Conservation (phyloP, 2,888 invertebrate species). For the Drosophila gaucha region DNA sequence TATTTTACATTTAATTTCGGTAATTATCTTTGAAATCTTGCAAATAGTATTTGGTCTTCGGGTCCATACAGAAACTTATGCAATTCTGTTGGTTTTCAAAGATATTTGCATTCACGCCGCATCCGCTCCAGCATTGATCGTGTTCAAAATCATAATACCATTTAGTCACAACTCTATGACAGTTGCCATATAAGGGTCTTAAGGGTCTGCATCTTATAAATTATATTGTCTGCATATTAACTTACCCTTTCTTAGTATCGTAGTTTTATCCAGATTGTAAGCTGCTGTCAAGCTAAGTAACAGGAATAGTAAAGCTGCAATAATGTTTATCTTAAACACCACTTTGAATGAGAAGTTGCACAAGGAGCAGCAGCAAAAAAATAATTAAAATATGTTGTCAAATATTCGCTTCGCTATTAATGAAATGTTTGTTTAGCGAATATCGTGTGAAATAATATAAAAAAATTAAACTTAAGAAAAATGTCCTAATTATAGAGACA, state of each 20-base stretch:
- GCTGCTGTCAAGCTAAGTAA: neutral
- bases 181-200: constrained; percentile 4
- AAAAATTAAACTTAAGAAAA: too few relatives aligned
- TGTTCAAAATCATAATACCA: constrained; percentile 19
- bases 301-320: neutral
- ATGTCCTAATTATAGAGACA: too few relatives aligned
- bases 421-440: too few relatives aligned
- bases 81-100: constrained; percentile 7
- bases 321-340: neutral
- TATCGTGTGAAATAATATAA: too few relatives aligned
- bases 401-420: neutral
- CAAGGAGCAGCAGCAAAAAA: too few relatives aligned
- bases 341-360: neutral
- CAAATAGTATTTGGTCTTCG: constrained; percentile 1
- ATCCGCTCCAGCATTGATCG: constrained; percentile 29
- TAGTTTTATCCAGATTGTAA: neutral
- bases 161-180: neutral
- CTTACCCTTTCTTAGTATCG: constrained; percentile 23
- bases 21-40: constrained; percentile 18
- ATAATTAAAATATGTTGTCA: too few relatives aligned
- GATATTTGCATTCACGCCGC: constrained; percentile 29
- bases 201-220: too few relatives aligned
- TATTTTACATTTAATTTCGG: constrained; percentile 7
- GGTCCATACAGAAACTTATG: constrained; percentile 11
- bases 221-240: neutral